phyloP scores from a whole-genome alignment of 1,140 invertebrate species.

The Pararge aegeria region DNA sequence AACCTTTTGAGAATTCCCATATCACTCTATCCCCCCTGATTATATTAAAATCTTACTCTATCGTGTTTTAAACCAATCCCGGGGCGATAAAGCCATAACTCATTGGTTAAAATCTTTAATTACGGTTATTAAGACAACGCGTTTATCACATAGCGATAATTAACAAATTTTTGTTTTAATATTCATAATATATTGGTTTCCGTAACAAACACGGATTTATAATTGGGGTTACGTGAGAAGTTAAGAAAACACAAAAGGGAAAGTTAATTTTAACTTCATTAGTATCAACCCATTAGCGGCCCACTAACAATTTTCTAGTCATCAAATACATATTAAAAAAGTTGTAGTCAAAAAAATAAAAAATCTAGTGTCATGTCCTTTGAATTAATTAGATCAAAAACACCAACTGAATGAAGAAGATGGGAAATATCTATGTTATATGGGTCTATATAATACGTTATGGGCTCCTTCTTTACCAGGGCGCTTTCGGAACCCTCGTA shows the following conservation, averaged over 20 bases:
- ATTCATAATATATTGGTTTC: conserved; percentile 30
- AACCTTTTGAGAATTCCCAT: no score
- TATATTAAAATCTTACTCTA: conserved; percentile 31
- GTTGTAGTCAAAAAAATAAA: no score
- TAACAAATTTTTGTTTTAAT: conserved; percentile 26
- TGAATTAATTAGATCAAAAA: no score
- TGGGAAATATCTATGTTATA: no score
- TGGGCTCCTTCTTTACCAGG: no score
- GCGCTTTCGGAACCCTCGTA: no score
- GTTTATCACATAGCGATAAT: conserved; percentile 49
- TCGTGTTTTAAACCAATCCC: conserved; percentile 38
- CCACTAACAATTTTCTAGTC: no score
- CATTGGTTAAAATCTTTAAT: conserved; percentile 60
- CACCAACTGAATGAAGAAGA: no score
- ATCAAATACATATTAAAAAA: no score
- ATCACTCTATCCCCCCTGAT: conserved; percentile 35
- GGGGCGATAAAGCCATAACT: conserved; percentile 61
- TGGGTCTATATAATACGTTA: no score
- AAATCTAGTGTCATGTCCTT: no score
- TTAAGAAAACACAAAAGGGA: background rate
- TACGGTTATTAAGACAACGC: conserved; percentile 55
- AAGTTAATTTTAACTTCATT: background rate
- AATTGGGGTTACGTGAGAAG: background rate
- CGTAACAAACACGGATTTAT: conserved; percentile 2
- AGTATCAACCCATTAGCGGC: no score